A percentile compares a stretch with the other conserved stretches of the same genome.
Evolutionary conservation across 1,140 invertebrate species (phyloP).

Genomic region (Laodelphax striatellus): DNA sequence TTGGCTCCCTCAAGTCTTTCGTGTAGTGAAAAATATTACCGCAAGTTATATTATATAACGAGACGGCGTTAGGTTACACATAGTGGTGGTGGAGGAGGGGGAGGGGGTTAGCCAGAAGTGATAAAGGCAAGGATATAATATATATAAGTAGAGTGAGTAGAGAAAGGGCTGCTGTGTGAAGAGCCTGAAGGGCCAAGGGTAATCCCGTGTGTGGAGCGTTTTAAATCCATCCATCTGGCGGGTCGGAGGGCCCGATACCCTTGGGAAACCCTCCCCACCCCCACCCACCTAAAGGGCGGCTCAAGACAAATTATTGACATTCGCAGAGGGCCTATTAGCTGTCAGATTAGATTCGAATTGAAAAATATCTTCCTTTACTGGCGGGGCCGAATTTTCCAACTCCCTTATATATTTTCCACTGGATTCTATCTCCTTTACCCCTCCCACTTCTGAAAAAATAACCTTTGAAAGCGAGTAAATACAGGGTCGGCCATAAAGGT

Average conservation of each 20-base stretch:
- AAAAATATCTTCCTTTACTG: slow-evolving; percentile 21
- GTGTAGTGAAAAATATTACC: neutral
- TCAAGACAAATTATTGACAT: slow-evolving; percentile 25
- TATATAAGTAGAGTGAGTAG: neutral
- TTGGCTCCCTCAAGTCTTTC: too few species aligned
- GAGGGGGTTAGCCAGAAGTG: neutral
- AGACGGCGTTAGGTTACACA: neutral
- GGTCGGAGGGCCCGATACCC: neutral
- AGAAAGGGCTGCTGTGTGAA: slow-evolving; percentile 11
- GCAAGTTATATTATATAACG: neutral
- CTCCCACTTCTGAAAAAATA: too few species aligned
- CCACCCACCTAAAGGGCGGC: slow-evolving; percentile 7
- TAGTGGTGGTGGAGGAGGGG: neutral
- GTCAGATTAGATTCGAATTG: slow-evolving; percentile 29
- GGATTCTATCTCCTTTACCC: too few species aligned
- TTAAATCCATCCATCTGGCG: slow-evolving; percentile 15
- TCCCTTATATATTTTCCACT: too few species aligned
- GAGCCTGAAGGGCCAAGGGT: neutral
- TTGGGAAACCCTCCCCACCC: neutral
- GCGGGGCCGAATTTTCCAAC: too few species aligned
- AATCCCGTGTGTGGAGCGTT: slow-evolving; percentile 10
- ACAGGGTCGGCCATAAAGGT: too few species aligned
- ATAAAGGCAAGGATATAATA: slow-evolving; percentile 1
- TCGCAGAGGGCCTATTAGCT: slow-evolving; percentile 23
- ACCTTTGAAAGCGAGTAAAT: too few species aligned